Base-by-base conservation (phyloP, 1,140 invertebrate genomes). In the Ips nitidus region DNA sequence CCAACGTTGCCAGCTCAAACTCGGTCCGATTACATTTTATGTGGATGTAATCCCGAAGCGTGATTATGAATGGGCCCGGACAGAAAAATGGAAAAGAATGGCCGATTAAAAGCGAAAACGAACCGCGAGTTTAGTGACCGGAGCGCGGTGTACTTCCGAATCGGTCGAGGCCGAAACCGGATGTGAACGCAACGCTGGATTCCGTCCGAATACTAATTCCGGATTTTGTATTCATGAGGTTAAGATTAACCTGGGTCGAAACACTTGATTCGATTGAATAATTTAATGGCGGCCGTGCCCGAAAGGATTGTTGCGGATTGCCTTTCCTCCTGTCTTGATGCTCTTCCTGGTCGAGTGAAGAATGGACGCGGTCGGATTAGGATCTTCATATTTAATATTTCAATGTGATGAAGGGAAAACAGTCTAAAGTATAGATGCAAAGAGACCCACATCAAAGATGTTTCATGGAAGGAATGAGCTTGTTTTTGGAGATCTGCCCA, bases 171-270 rank as follows among this genome's bases (percentile, higher is more conserved):
- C 36, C n/a, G 45, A 57, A 63, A 69, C 67, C 67, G 67, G 67
- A 69, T 63, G 67, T 69, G 60, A 69, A 69, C 67, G 58, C 59
- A 61, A 69, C 67, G 62, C 59, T 59, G 67, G 60, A 38, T 47
- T 42, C 52, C 43, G 4, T 41, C 47, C 59, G 67, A 69, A 69
- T 70, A 70, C 69, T 65, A 70, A 70, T 70, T 70, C 63, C 22
- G 37, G 69, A 61, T 65, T 70, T 70, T 65, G 62, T 70, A 70
- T 70, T 64, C 69, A 69, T 69, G 66, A 69, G 69, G 45, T 56
- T 58, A 65, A 70, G 69, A 70, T 70, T 70, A 66, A 52, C 61
- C 63, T 55, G 62, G 61, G 53, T 65, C 62, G 69, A 62, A 70
- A 70, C 55, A 65, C 59, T 63, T 63, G 67, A 69, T 69, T 61